Evolutionary conservation across 1,140 invertebrate species (phyloP), one percentile per base, ranked within the genome.

Genomic region (Aricia agestis): DNA sequence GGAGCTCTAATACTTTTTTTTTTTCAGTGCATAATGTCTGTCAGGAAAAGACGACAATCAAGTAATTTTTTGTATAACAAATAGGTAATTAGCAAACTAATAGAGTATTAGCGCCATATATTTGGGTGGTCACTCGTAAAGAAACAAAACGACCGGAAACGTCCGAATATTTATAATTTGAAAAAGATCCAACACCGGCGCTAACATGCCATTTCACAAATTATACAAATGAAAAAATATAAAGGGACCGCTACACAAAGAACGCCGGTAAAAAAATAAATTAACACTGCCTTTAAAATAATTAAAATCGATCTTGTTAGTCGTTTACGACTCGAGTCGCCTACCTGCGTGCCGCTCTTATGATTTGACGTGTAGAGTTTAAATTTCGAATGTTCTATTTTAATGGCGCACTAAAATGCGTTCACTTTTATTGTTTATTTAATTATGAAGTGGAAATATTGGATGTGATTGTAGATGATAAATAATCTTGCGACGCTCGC

Each of bases 251-350:
- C 75, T 67, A 57, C 67, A 70, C 76, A 81, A 82, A 81, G 82
- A 77, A 18, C 82, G 72, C 72, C 76, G 68, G 74, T 82, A 83
- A 86, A 86, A 85, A 83, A 83, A 77, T 78, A 82, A 84, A 86
- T 84, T 84, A 83, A 84, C 82, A 82, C 80, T 73, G 81, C 76
- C 78, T 82, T 84, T 80, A 80, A 81, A 80, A 85, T 86, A 85
- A 86, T 86, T 86, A 86, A 84, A 86, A 84, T 75, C 76, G 82
- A 82, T 80, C 84, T 86, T 83, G 84, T 86, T 86, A 86, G 84
- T 65, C 58, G 68, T 70, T 70, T 65, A 70, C 68, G 61, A 70
- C 68, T 63, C 61, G 32, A 42, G 32, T 19, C 18, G 59, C 61
- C 63, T 70, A 70, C 61, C 70, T 66, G 71, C 70, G 19, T 36